Evolutionary conservation across 2,113 vertebrate genomes (phyloP).

Genomic region (Rhinopomastus cyanomelas): DNA sequence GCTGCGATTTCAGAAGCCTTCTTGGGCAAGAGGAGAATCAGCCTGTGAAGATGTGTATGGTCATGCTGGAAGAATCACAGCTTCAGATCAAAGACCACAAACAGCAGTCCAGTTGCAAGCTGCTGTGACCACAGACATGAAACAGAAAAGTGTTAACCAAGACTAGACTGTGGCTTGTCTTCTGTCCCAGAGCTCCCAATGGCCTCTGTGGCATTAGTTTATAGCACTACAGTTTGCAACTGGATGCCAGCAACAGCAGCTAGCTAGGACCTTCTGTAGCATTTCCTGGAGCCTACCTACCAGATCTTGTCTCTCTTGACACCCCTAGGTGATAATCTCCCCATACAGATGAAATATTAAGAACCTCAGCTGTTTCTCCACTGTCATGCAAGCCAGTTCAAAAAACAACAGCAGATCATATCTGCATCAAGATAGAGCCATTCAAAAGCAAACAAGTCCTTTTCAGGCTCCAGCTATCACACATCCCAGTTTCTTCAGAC

Average conservation of each 20-base stretch:
- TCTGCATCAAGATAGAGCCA: not conserved
- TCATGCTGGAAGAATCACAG: not conserved
- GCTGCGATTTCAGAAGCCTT: not conserved
- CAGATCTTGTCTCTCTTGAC: not conserved
- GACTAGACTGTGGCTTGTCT: conserved; percentile 35
- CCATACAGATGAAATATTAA: not conserved
- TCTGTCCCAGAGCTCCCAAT: not conserved
- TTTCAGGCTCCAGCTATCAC: not conserved
- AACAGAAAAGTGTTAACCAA: conserved; percentile 17
- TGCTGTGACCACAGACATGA: not conserved
- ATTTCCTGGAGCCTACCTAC: not conserved
- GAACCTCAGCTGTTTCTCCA: not conserved
- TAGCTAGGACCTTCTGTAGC: not conserved
- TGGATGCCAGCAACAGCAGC: not conserved
- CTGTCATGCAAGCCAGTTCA: not conserved
- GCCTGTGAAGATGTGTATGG: not conserved
- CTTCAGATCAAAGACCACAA: not conserved
- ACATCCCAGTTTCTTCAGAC: not conserved
- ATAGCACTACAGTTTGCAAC: not conserved
- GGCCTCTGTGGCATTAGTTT: not conserved
- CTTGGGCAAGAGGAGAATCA: not conserved
- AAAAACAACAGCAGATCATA: not conserved
- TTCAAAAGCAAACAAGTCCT: not conserved
- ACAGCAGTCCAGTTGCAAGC: not conserved
- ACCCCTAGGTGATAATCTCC: accelerated